A percentile compares a stretch with the other conserved stretches of the same genome.
These are phyloP conservation scores for Drosophila meridiana DNA, from an alignment of 2,888 invertebrate species.

Conservation along the genomic window DNA sequence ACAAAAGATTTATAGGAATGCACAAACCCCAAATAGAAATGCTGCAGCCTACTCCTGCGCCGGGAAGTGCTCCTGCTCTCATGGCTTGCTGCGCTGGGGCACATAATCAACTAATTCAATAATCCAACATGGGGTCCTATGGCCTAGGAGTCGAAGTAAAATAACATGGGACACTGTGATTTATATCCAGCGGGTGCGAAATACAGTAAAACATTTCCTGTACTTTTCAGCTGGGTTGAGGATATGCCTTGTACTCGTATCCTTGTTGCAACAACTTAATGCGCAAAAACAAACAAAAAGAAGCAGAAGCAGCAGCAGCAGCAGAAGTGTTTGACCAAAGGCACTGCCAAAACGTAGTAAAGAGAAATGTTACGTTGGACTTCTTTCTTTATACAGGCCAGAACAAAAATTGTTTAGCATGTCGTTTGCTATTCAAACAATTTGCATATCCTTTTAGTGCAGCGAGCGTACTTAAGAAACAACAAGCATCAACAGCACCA, in stretches of 20 bases:
- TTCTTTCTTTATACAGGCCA: constrained; percentile 42
- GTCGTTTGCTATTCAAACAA: constrained; percentile 78
- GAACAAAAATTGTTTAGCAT: constrained; percentile 71
- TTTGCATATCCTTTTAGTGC: constrained; percentile 80
- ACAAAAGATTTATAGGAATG: constrained; percentile 66
- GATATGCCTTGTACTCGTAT: constrained; percentile 42
- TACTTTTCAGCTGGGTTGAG: constrained; percentile 38
- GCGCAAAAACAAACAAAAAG: constrained; percentile 68
- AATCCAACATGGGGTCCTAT: constrained; percentile 53
- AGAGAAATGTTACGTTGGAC: constrained; percentile 58
- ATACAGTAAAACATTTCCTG: constrained; percentile 67
- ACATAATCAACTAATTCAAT: constrained; percentile 79
- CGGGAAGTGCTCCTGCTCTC: background rate
- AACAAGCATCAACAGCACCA: constrained; percentile 44
- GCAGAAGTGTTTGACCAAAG: constrained; percentile 56
- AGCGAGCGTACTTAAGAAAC: constrained; percentile 73
- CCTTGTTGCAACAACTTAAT: constrained; percentile 72
- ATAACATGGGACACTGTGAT: constrained; percentile 70
- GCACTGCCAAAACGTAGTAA: constrained; percentile 39
- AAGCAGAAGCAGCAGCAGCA: constrained; percentile 51
- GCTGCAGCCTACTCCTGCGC: constrained; percentile 26
- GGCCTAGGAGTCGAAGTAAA: constrained; percentile 25
- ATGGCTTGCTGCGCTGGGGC: constrained; percentile 11
- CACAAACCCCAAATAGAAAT: constrained; percentile 44
- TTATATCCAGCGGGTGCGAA: constrained; percentile 72